Percentiles rank a stretch among this genome's conserved stretches.
These are phyloP conservation scores for Lycodopsis pacificus DNA, from an alignment of 2,797 vertebrate genomes.

Conservation along the genomic window DNA sequence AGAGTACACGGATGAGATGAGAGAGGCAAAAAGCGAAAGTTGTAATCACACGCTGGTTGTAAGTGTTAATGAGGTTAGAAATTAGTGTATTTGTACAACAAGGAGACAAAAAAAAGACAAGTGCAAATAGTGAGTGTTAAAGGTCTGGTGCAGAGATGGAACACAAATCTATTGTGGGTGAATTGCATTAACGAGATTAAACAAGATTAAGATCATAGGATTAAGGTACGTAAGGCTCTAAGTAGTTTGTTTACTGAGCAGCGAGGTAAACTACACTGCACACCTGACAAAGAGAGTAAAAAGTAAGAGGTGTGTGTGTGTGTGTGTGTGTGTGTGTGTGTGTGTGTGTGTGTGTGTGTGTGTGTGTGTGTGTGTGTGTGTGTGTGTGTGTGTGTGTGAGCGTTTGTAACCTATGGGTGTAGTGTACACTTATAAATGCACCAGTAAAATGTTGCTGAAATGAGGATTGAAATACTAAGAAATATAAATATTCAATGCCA, in stretches of 20 bases:
- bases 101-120: neutral
- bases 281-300: neutral
- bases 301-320: neutral
- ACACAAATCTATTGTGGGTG: neutral
- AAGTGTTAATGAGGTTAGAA: conserved; percentile 6
- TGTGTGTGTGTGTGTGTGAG: neutral
- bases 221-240: neutral
- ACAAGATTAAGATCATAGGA: neutral
- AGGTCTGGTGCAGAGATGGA: neutral
- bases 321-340: neutral
- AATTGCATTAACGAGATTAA: conserved; percentile 14
- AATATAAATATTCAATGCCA: neutral
- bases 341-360: neutral
- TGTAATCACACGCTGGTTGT: conserved; percentile 26
- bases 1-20: conserved; percentile 24
- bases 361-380: neutral
- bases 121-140: neutral
- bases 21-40: conserved; percentile 6
- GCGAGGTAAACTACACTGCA: neutral
- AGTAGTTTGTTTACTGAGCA: neutral
- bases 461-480: neutral
- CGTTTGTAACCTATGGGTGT: neutral
- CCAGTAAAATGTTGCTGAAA: neutral
- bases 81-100: neutral
- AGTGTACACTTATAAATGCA: neutral